Conservation (phyloP, 2,113 vertebrate species). For the Myotis davidii region DNA sequence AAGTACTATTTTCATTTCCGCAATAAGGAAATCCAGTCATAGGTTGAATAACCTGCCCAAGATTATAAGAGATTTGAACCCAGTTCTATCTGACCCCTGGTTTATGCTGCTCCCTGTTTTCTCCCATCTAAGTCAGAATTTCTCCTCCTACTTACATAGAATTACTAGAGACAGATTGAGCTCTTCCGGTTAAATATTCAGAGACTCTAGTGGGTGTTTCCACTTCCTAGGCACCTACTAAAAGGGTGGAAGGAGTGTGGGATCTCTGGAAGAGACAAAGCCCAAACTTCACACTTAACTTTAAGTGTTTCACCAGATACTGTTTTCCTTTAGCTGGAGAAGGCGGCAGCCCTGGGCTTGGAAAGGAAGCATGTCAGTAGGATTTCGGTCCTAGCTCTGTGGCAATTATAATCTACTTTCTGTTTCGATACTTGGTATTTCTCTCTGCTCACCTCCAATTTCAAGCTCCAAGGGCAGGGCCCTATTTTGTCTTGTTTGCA, state of each 20-base stretch:
- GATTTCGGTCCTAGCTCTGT: not conserved
- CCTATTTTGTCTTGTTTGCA: not conserved
- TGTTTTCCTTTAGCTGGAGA: not conserved
- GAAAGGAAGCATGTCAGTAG: not conserved
- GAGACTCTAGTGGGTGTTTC: not conserved
- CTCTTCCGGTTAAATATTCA: slow-evolving; percentile 16
- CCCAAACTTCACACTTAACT: not conserved
- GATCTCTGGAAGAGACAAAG: not conserved
- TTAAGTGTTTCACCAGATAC: not conserved
- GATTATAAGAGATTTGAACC: not conserved
- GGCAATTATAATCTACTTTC: not conserved
- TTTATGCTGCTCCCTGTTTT: not conserved
- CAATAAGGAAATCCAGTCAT: not conserved
- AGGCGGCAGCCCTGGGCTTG: not conserved
- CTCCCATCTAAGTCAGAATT: not conserved
- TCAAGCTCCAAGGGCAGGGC: not conserved
- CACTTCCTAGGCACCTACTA: not conserved
- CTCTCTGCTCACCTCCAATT: not conserved
- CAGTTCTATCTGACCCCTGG: not conserved
- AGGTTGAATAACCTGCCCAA: not conserved
- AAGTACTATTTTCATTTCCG: not conserved
- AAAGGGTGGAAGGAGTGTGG: slow-evolving; percentile 8
- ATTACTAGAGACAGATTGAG: not conserved
- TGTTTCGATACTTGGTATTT: not conserved
- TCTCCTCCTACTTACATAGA: not conserved